Base-by-base conservation (phyloP, 30 jellyfish, hydroid and myxozoan species). In the Aurelia aurita region DNA sequence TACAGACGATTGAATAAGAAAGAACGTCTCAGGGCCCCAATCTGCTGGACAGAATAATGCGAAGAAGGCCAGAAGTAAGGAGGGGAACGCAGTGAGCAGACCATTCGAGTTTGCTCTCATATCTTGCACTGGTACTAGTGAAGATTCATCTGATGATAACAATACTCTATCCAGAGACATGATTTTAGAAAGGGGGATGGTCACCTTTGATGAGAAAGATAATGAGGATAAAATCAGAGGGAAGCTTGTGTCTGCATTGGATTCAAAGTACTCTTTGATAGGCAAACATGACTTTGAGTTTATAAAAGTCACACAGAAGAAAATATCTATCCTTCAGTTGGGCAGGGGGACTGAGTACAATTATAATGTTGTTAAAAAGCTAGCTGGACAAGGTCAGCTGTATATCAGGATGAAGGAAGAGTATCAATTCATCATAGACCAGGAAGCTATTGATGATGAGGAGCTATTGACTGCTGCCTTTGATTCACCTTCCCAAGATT, bases 71-170 rank as follows among this genome's bases (percentile, higher is more conserved):
- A 71, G n/a, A 14, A 34, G 23, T n/a, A n/a, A n/a, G n/a, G n/a
- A n/a, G 83, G 83, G 57, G 16, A 44, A 44, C 39, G 8, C 53
- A 71, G 83, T 32, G 1, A 71, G 83, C 83, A 71, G 49, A 22
- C 83, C 83, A 71, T 71, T 71, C 28, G 83, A 71, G 57, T 71
- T 71, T 71, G 83, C n/a, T n/a, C n/a, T n/a, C n/a, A n/a, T n/a
- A n/a, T n/a, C n/a, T n/a, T n/a, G n/a, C n/a, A n/a, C n/a, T n/a
- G n/a, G n/a, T n/a, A n/a, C n/a, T n/a, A n/a, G n/a, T n/a, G n/a
- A n/a, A n/a, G n/a, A n/a, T n/a, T n/a, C n/a, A n/a, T 29, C 19
- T 34, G 68, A n/a, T 45, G 66, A 43, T 71, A 31, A 35, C 45
- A 18, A 44, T 71, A 71, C 83, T 58, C 83, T 71, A 22, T 22